phyloP scores from a whole-genome alignment of 2,888 invertebrate genomes.

The Xanthia togata region DNA sequence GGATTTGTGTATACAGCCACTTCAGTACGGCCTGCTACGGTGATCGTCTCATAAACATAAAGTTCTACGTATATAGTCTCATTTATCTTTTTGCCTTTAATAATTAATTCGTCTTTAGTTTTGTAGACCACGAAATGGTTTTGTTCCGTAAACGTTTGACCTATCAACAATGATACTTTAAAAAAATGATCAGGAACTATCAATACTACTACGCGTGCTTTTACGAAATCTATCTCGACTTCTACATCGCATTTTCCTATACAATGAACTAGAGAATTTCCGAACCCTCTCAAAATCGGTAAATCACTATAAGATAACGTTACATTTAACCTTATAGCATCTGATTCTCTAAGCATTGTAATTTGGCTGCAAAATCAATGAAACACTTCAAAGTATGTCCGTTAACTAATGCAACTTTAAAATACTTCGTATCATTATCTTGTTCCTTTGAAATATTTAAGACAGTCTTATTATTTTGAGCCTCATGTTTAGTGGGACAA shows the following conservation, averaged over 20 bases:
- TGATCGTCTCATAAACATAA: too few relatives aligned
- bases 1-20: too few relatives aligned
- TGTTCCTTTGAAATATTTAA: constrained; percentile 1
- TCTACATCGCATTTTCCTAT: constrained; percentile 7
- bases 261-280: constrained; percentile 10
- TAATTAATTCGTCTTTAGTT: too few relatives aligned
- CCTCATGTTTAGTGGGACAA: background rate
- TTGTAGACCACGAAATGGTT: too few relatives aligned
- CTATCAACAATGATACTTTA: too few relatives aligned
- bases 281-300: constrained; percentile 17
- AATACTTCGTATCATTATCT: background rate
- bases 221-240: constrained; percentile 6
- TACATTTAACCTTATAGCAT: background rate
- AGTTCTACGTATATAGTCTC: too few relatives aligned
- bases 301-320: background rate
- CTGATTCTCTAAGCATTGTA: constrained; percentile 15
- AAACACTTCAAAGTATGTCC: constrained; percentile 3
- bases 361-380: constrained; percentile 19
- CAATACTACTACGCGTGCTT: too few relatives aligned
- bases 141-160: too few relatives aligned
- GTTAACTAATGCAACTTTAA: background rate
- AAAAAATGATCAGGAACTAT: too few relatives aligned
- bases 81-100: too few relatives aligned
- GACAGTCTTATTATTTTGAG: constrained; percentile 1
- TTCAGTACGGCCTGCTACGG: too few relatives aligned